A percentile compares a stretch with the other conserved stretches of the same genome.
phyloP scores from a whole-genome alignment of 2,113 vertebrate species.

The Dinomys branickii region DNA sequence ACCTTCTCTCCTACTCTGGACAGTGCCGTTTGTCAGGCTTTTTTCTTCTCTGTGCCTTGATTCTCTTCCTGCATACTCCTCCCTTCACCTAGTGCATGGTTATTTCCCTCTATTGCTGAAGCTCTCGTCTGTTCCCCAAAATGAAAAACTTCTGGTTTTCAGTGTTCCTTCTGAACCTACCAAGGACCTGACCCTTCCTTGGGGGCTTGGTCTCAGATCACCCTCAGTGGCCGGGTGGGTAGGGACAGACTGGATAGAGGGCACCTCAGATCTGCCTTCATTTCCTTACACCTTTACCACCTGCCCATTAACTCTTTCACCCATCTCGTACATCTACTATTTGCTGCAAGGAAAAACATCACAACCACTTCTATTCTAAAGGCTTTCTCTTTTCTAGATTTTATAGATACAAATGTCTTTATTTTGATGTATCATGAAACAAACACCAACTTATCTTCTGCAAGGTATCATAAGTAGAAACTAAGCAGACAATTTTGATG shows the following conservation, averaged over 20 bases:
- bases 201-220: neutral
- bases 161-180: neutral
- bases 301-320: neutral
- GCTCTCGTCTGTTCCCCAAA: neutral
- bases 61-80: neutral
- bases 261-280: neutral
- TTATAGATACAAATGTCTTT: neutral
- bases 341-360: neutral
- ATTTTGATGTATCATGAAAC: neutral
- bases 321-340: neutral
- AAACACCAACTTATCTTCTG: neutral
- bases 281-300: neutral
- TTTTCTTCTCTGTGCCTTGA: neutral
- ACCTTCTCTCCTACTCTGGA: neutral
- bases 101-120: neutral
- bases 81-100: neutral
- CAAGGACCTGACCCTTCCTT: neutral
- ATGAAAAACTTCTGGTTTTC: neutral
- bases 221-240: neutral
- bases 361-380: neutral
- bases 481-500: neutral
- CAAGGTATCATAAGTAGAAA: neutral
- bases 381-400: neutral
- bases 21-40: neutral
- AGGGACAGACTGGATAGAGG: neutral